A percentile compares a stretch with the other conserved stretches of the same genome.
Conservation (phyloP, 2,113 vertebrate genomes). For the Crotalus helleri region DNA sequence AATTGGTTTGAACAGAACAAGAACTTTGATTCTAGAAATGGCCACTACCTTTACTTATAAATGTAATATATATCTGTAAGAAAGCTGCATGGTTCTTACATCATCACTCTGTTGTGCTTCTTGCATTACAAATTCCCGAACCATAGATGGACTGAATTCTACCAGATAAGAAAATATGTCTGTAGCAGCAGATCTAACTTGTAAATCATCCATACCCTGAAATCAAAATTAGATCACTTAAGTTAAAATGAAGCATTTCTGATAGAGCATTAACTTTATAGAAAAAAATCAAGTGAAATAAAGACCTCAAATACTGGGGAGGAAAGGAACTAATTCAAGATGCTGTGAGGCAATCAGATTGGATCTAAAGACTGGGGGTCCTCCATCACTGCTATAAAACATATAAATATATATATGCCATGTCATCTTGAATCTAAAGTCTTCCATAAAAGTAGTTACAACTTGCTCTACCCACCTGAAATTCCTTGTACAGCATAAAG, state of each 20-base stretch:
- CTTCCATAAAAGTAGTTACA: not conserved
- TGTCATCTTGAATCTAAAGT: not conserved
- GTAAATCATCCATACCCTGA: conserved; percentile 97
- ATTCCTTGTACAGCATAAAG: not conserved
- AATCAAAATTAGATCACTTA: conserved; percentile 19
- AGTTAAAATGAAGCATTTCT: conserved; percentile 29
- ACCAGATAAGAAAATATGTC: conserved; percentile 99
- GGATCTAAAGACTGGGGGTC: not conserved
- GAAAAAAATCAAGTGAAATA: not conserved
- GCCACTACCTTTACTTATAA: not conserved
- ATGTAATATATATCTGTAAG: not conserved
- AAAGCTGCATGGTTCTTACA: conserved; percentile 72
- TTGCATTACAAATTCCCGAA: conserved; percentile 98
- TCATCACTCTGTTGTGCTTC: conserved; percentile 97
- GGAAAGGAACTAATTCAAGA: not conserved
- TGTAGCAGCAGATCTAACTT: conserved; percentile 94
- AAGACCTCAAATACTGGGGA: not conserved
- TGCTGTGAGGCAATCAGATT: not conserved
- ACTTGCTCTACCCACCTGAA: not conserved
- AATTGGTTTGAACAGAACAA: conserved; percentile 13
- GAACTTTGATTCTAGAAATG: not conserved
- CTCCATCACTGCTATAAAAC: not conserved
- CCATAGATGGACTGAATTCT: conserved; percentile 99
- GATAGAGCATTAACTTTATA: not conserved
- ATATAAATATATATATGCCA: not conserved